phyloP scores from a whole-genome alignment of 2,888 invertebrate genomes.

The Loripinus fragilis region DNA sequence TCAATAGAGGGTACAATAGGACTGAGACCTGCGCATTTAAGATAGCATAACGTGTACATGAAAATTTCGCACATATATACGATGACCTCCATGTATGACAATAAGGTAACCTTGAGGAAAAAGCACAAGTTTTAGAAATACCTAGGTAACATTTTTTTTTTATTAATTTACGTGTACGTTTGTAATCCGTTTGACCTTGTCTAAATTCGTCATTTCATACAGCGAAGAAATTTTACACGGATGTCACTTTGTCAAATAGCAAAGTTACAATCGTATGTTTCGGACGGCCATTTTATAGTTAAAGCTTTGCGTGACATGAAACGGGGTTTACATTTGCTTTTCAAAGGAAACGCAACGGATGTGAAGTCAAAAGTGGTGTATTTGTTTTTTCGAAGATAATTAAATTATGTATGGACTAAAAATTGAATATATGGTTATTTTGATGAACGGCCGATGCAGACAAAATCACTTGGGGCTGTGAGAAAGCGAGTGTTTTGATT shows the following conservation, averaged over 20 bases:
- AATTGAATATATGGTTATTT: background rate
- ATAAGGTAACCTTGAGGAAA: too few relatives aligned
- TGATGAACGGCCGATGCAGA: background rate
- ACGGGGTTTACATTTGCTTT: constrained; percentile 16
- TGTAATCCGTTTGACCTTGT: background rate
- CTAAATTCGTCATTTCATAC: constrained; percentile 11
- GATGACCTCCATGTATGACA: too few relatives aligned
- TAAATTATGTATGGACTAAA: background rate
- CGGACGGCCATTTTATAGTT: background rate
- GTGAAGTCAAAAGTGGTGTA: background rate
- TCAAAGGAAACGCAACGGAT: background rate
- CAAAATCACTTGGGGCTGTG: constrained; percentile 7
- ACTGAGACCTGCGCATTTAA: too few relatives aligned
- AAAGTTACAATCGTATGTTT: constrained; percentile 8
- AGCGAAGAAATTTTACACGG: constrained; percentile 14
- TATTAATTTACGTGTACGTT: background rate
- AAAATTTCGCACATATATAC: too few relatives aligned
- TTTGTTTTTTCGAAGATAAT: background rate
- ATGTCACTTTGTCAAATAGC: constrained; percentile 19
- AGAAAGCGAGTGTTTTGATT: background rate
- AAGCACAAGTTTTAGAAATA: too few relatives aligned
- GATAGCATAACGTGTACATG: too few relatives aligned
- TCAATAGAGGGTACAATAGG: too few relatives aligned
- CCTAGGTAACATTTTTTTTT: too few relatives aligned
- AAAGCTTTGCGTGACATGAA: constrained; percentile 12